Evolutionary conservation across 2,113 vertebrate species (phyloP).

Genomic region (Sterrhoptilus dennistouni): DNA sequence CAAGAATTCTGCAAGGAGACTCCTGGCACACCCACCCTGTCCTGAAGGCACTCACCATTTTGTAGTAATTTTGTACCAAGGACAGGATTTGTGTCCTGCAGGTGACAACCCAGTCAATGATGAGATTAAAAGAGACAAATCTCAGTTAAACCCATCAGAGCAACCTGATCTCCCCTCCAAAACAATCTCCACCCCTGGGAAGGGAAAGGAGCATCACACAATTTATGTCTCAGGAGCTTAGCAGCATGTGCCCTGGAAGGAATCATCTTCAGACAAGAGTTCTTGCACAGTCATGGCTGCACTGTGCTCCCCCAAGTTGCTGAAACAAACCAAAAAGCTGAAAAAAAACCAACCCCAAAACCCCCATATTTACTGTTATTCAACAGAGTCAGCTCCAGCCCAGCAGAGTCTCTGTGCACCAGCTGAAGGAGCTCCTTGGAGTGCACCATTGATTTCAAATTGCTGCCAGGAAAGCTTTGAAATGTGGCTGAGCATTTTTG

Average conservation of each 20-base stretch:
- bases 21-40: neutral
- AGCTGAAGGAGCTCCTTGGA: neutral
- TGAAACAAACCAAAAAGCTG: neutral
- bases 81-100: neutral
- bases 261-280: neutral
- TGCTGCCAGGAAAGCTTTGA: neutral
- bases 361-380: neutral
- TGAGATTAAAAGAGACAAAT: neutral
- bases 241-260: neutral
- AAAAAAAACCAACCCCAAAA: neutral
- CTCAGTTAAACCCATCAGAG: neutral
- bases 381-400: neutral
- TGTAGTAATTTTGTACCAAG: neutral
- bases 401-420: neutral
- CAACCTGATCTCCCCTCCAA: neutral
- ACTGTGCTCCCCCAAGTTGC: fast-evolving
- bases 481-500: neutral
- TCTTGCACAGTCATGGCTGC: neutral
- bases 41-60: neutral
- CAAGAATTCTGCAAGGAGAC: neutral
- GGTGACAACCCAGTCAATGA: neutral
- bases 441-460: neutral
- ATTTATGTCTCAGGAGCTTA: neutral
- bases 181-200: neutral
- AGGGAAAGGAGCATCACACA: neutral